Percentiles rank a stretch among this genome's conserved stretches.
Conservation (phyloP, 1,140 invertebrate genomes). For the Pseudomyrmex gracilis region DNA sequence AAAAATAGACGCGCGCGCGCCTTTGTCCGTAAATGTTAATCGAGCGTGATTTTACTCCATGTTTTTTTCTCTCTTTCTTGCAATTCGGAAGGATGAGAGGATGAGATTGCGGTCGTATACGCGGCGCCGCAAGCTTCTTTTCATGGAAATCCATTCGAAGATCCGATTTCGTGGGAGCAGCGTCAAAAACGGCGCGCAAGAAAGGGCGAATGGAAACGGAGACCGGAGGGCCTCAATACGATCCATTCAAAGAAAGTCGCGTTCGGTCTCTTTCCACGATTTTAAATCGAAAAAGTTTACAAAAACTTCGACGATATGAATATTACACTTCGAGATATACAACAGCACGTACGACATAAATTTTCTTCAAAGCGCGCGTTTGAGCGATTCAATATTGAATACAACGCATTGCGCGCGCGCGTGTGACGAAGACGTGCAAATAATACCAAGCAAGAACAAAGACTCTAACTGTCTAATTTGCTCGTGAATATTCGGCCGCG, state of each 20-base stretch:
- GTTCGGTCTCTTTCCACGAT: too few species aligned
- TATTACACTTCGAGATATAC: too few species aligned
- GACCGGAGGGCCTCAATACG: background rate
- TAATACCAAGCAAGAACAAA: background rate
- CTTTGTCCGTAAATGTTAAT: slow-evolving; percentile 50
- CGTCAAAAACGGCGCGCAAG: background rate
- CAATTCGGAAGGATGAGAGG: background rate
- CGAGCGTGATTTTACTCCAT: background rate
- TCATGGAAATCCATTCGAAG: slow-evolving; percentile 2
- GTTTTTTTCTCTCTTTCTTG: background rate
- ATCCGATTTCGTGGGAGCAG: slow-evolving; percentile 7
- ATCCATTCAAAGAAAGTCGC: background rate
- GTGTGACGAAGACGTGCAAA: background rate
- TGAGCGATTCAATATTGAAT: background rate
- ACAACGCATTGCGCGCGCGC: background rate
- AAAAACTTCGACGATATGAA: too few species aligned
- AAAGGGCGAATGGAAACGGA: background rate
- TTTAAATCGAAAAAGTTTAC: too few species aligned
- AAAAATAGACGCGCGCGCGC: slow-evolving; percentile 33
- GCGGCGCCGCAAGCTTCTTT: background rate
- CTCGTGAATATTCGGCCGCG: slow-evolving; percentile 36
- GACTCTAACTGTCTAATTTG: slow-evolving; percentile 36
- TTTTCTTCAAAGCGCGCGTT: too few species aligned
- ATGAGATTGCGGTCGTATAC: background rate
- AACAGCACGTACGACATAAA: too few species aligned